Evolutionary conservation across 2,888 invertebrate species (phyloP).

Genomic region (Seira ritae): DNA sequence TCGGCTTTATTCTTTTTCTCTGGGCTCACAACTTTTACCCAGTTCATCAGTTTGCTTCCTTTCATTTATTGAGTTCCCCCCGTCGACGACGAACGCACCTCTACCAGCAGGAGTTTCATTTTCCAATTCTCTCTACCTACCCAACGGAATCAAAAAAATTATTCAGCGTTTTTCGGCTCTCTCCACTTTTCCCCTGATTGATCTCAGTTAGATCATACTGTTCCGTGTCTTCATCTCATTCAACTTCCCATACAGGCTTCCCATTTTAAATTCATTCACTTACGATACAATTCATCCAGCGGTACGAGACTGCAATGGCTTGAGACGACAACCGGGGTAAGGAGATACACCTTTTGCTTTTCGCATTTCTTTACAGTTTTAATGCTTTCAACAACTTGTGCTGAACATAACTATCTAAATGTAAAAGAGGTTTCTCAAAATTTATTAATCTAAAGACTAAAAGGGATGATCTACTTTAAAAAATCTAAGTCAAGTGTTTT

Average conservation of each 20-base stretch:
- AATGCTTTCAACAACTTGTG: neutral
- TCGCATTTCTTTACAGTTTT: neutral
- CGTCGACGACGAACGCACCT: slow-evolving; percentile 40
- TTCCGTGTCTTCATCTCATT: neutral
- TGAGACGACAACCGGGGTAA: slow-evolving; percentile 48
- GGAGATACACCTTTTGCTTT: slow-evolving; percentile 37
- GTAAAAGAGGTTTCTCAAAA: too few relatives aligned
- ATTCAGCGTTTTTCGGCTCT: neutral
- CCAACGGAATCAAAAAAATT: neutral
- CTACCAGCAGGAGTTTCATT: slow-evolving; percentile 11
- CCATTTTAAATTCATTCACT: neutral
- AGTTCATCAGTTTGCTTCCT: slow-evolving; percentile 36
- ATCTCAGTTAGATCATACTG: neutral
- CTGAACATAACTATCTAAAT: too few relatives aligned
- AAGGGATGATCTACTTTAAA: too few relatives aligned
- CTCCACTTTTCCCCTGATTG: neutral
- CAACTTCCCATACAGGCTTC: neutral
- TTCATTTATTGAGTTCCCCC: slow-evolving; percentile 42
- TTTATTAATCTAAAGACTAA: too few relatives aligned
- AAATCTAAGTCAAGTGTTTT: too few relatives aligned
- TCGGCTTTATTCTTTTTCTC: slow-evolving; percentile 26
- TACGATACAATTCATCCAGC: neutral
- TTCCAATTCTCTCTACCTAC: slow-evolving; percentile 20
- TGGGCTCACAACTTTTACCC: slow-evolving; percentile 51
- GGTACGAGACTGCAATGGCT: slow-evolving; percentile 36